Percentiles rank a stretch among this genome's conserved stretches.
These are phyloP conservation scores for Elanoides forficatus DNA, from an alignment of 2,113 vertebrate genomes.

Conservation along the genomic window DNA sequence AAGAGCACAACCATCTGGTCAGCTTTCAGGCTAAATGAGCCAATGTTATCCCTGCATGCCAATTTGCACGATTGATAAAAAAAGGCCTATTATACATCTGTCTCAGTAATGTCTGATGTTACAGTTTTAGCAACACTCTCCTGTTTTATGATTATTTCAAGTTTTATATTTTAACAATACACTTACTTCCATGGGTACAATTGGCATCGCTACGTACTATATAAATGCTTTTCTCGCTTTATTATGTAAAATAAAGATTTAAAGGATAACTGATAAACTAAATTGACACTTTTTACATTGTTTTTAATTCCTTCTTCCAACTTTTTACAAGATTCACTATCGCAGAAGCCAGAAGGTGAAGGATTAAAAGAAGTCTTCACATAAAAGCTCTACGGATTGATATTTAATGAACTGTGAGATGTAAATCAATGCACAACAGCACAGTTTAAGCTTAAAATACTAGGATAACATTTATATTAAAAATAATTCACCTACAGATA, in stretches of 20 bases:
- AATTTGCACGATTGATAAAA: constrained; percentile 13
- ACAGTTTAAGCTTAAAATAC: constrained; percentile 38
- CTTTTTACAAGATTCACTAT: not conserved
- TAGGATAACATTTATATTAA: constrained; percentile 54
- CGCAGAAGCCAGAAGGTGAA: not conserved
- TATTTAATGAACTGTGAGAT: constrained; percentile 54
- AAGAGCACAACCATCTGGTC: constrained; percentile 55
- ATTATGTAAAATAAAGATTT: not conserved
- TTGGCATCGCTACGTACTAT: not conserved
- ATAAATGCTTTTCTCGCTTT: not conserved
- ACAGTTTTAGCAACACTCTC: not conserved
- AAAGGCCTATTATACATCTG: not conserved
- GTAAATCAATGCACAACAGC: constrained; percentile 30
- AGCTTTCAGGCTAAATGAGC: constrained; percentile 60
- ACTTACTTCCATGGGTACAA: not conserved
- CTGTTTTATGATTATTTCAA: not conserved
- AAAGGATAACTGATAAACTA: not conserved
- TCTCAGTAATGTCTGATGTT: not conserved
- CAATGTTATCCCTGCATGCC: not conserved
- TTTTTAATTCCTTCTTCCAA: constrained; percentile 14
- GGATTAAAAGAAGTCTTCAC: constrained; percentile 35
- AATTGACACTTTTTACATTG: constrained; percentile 1
- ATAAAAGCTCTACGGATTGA: constrained; percentile 20
- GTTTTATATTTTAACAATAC: not conserved
- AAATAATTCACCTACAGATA: constrained; percentile 69